Conservation (phyloP, 2,797 vertebrate species). For the Lutjanus argentimaculatus region DNA sequence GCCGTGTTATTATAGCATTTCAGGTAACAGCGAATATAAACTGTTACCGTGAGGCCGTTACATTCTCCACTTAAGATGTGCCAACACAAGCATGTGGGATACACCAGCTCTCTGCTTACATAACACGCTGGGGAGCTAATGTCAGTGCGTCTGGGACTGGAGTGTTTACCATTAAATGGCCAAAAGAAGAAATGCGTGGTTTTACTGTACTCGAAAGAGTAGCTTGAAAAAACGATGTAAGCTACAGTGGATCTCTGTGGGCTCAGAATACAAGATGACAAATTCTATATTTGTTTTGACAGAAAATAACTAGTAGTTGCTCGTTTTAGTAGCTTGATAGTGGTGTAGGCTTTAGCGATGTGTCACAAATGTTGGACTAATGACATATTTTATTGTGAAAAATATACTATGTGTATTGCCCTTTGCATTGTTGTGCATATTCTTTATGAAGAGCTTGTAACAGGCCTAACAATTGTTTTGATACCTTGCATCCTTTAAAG, state of each 20-base stretch:
- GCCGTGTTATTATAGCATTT: constrained; percentile 18
- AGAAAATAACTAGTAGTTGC: neutral
- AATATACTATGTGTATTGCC: neutral
- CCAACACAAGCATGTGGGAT: constrained; percentile 14
- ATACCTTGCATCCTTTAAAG: constrained; percentile 20
- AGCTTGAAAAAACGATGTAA: neutral
- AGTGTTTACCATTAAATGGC: neutral
- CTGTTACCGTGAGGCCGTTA: constrained; percentile 32
- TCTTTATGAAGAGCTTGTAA: constrained; percentile 32
- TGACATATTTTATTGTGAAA: neutral
- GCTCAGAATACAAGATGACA: neutral
- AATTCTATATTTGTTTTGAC: neutral
- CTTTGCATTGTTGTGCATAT: neutral
- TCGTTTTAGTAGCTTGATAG: neutral
- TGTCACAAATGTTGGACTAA: neutral
- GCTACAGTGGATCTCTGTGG: neutral
- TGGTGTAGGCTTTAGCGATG: neutral
- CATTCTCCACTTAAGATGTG: constrained; percentile 30
- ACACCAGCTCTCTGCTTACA: constrained; percentile 7
- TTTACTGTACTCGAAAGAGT: neutral
- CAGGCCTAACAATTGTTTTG: neutral
- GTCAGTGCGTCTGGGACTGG: neutral
- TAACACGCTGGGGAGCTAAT: neutral
- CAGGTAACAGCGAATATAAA: constrained; percentile 7
- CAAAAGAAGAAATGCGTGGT: neutral